Conservation (phyloP, 2,888 invertebrate species). For the Hyposoter dolosus region DNA sequence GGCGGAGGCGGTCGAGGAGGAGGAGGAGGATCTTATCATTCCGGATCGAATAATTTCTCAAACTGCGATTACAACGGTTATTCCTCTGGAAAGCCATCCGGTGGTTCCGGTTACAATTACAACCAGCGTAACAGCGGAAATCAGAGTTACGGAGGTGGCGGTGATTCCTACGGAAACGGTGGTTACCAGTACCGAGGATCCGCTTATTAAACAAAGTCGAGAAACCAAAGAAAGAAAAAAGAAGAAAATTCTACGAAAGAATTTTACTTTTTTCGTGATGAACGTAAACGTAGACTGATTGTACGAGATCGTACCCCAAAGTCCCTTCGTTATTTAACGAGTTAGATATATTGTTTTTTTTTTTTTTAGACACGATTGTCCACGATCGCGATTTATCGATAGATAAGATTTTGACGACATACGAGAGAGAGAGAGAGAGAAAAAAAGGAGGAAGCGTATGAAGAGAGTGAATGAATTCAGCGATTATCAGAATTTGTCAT, state of each 20-base stretch:
- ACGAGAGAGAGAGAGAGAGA: conserved; percentile 18
- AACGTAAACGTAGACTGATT: conserved; percentile 63
- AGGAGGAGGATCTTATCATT: conserved; percentile 76
- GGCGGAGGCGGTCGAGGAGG: conserved; percentile 69
- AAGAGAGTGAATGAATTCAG: conserved; percentile 44
- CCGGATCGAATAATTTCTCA: conserved; percentile 73
- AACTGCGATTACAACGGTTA: conserved; percentile 76
- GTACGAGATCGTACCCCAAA: conserved; percentile 60
- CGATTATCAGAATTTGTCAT: conserved; percentile 50
- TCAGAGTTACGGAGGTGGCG: conserved; percentile 75
- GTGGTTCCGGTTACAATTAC: conserved; percentile 76
- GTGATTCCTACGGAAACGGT: conserved; percentile 74
- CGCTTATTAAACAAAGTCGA: conserved; percentile 72
- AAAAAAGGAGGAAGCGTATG: neutral
- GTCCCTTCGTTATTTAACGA: conserved; percentile 42
- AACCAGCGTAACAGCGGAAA: conserved; percentile 74
- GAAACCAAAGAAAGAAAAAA: conserved; percentile 26
- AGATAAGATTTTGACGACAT: conserved; percentile 39
- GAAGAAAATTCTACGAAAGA: conserved; percentile 37
- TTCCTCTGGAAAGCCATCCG: conserved; percentile 73
- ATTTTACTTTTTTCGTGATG: conserved; percentile 57
- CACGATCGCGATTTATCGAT: conserved; percentile 55
- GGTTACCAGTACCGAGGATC: conserved; percentile 77
- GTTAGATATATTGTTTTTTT: conserved; percentile 30
- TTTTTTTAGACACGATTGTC: conserved; percentile 32